Conservation (phyloP, 2,113 vertebrate genomes). For the Pipa parva region DNA sequence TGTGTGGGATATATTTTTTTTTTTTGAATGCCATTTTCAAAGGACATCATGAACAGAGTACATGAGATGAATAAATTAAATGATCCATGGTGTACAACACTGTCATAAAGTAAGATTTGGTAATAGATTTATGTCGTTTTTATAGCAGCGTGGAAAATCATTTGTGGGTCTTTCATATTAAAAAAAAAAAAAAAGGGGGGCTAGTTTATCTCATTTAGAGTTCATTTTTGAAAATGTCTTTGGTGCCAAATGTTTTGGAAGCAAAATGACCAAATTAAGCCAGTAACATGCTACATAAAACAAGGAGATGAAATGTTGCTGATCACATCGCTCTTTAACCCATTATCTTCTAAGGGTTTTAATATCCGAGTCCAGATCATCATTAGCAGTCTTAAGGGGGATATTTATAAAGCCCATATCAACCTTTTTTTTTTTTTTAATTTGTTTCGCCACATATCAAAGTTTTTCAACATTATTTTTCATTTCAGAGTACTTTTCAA, state of each 20-base stretch:
- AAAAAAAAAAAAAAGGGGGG: too few relatives aligned
- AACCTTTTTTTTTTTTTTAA: too few relatives aligned
- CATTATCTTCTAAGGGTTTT: too few relatives aligned
- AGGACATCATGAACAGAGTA: neutral
- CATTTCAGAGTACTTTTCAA: too few relatives aligned
- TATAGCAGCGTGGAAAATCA: constrained; percentile 60
- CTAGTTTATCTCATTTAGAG: constrained; percentile 23
- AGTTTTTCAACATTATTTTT: too few relatives aligned
- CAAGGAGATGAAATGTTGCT: neutral
- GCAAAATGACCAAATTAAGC: constrained; percentile 1
- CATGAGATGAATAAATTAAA: constrained; percentile 8
- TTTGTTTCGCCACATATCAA: too few relatives aligned
- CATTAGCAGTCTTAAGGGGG: too few relatives aligned
- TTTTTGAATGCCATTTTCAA: neutral
- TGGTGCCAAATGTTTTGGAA: constrained; percentile 34
- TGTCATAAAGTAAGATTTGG: neutral
- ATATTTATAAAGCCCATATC: too few relatives aligned
- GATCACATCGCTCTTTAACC: neutral
- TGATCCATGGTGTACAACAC: neutral
- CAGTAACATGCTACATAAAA: neutral
- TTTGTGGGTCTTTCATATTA: constrained; percentile 26
- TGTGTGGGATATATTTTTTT: neutral
- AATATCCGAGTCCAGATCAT: too few relatives aligned
- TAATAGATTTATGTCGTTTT: constrained; percentile 31
- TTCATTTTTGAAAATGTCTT: constrained; percentile 12